These are phyloP conservation scores for Stichodactyla helianthus DNA, from an alignment of 64 coral and sea anemone genomes.

Conservation along the genomic window DNA sequence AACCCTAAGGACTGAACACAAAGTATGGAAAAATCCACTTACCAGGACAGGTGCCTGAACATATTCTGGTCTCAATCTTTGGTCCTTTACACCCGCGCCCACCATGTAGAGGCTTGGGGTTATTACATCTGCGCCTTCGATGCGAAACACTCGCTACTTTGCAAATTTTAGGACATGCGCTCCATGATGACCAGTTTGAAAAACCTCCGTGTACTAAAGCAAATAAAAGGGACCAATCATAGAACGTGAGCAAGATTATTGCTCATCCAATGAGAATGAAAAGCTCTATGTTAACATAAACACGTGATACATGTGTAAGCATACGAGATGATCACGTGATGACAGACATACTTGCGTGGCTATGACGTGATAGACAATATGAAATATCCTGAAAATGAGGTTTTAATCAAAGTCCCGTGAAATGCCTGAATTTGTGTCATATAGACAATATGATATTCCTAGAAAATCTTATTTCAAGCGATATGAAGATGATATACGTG, in stretches of 20 bases:
- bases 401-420: too few relatives aligned
- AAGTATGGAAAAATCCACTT: not conserved
- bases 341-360: too few relatives aligned
- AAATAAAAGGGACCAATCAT: not conserved
- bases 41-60: conserved; percentile 14
- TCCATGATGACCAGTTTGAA: conserved; percentile 46
- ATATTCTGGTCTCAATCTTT: conserved; percentile 28
- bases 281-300: too few relatives aligned
- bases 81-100: conserved; percentile 32
- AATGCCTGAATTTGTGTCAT: too few relatives aligned
- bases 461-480: too few relatives aligned
- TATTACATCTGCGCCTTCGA: conserved; percentile 52
- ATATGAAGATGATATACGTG: too few relatives aligned
- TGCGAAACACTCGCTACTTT: conserved; percentile 3
- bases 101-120: conserved; percentile 43
- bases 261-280: not conserved
- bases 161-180: conserved; percentile 38
- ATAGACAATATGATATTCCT: too few relatives aligned
- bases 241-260: too few relatives aligned
- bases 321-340: too few relatives aligned
- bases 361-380: too few relatives aligned
- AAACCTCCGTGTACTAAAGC: conserved; percentile 49
- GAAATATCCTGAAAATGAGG: too few relatives aligned
- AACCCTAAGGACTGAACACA: not conserved
- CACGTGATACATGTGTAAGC: too few relatives aligned